Conservation (phyloP, 1,140 invertebrate genomes). For the Saxidomus purpurata region DNA sequence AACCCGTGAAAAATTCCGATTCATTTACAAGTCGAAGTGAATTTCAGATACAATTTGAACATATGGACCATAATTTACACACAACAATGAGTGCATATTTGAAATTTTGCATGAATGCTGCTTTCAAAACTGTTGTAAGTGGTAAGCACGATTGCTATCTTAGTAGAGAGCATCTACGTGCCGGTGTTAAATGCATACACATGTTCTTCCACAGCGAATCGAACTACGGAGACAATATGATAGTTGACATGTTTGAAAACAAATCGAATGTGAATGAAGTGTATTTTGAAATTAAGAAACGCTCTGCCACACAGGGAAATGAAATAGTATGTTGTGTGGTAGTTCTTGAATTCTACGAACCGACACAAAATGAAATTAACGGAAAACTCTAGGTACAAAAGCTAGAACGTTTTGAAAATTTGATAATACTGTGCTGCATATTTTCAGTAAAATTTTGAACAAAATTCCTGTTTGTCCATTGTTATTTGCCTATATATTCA, state of each 20-base stretch:
- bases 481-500: too few species aligned
- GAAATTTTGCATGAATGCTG: neutral
- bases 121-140: neutral
- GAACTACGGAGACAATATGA: neutral
- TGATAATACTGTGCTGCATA: too few species aligned
- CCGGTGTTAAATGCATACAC: conserved; percentile 6
- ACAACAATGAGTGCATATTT: conserved; percentile 40
- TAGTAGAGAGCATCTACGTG: neutral
- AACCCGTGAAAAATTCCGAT: neutral
- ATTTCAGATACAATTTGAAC: conserved; percentile 6
- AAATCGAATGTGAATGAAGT: neutral
- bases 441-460: too few species aligned
- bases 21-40: neutral
- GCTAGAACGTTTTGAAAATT: too few species aligned
- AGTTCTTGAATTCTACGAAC: neutral
- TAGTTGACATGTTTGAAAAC: neutral
- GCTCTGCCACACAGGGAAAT: neutral
- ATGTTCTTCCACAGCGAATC: conserved; percentile 29
- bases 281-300: neutral
- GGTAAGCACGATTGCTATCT: neutral
- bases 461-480: too few species aligned
- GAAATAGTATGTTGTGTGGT: neutral
- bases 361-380: too few species aligned
- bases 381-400: too few species aligned
- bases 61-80: conserved; percentile 16